Evolutionary conservation across 2,888 invertebrate genomes (phyloP).

Genomic region (Lamellibrachia columna): DNA sequence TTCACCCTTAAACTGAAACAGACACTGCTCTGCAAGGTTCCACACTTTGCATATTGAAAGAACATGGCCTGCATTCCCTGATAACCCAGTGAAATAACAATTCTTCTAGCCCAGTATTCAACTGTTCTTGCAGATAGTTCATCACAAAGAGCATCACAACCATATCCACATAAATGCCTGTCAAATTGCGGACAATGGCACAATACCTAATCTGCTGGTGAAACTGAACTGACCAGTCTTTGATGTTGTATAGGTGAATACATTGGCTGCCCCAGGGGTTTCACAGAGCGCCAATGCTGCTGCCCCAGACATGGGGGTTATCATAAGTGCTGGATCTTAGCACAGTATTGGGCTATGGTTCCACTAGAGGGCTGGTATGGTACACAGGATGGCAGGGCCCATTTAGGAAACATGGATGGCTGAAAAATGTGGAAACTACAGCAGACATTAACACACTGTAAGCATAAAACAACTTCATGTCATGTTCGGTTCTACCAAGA

Average conservation of each 20-base stretch:
- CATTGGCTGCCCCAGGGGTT: not conserved
- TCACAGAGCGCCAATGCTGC: not conserved
- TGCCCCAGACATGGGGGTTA: constrained; percentile 7
- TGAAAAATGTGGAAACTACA: not conserved
- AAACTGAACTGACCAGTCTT: not conserved
- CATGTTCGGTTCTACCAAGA: not conserved
- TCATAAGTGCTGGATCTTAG: not conserved
- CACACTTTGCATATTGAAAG: not conserved
- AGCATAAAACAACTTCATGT: not conserved
- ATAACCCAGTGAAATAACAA: not conserved
- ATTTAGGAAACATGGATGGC: not conserved
- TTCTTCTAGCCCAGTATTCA: not conserved
- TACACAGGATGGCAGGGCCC: not conserved
- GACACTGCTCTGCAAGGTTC: not conserved
- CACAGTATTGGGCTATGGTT: not conserved
- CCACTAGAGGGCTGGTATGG: not conserved
- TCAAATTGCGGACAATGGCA: not conserved
- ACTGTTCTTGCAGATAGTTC: not conserved
- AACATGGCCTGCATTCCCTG: not conserved
- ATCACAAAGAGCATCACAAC: not conserved
- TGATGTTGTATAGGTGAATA: constrained; percentile 10
- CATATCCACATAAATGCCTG: not conserved
- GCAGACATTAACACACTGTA: not conserved
- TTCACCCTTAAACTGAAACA: not conserved
- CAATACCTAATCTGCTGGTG: not conserved